A percentile compares a stretch with the other conserved stretches of the same genome.
These are phyloP conservation scores for Cynopterus sphinx DNA, from an alignment of 2,797 vertebrate genomes.

Conservation along the genomic window DNA sequence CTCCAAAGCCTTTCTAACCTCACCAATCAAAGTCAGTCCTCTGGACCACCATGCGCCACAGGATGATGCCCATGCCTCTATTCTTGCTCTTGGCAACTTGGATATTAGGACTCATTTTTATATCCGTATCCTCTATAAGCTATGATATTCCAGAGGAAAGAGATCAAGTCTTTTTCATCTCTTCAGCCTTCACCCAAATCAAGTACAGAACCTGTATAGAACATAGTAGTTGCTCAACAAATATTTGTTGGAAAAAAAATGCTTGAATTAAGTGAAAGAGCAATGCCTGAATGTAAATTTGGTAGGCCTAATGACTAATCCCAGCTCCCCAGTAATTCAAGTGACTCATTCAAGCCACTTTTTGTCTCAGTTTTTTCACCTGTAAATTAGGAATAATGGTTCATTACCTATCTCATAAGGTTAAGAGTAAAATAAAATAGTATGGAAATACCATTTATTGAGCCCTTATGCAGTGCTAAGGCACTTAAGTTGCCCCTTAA, in stretches of 20 bases:
- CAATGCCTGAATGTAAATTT: neutral
- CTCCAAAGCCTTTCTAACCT: neutral
- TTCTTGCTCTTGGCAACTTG: neutral
- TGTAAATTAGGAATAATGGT: neutral
- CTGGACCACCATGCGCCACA: neutral
- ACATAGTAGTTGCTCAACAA: neutral
- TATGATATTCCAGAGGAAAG: neutral
- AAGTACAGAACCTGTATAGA: neutral
- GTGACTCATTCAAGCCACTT: neutral
- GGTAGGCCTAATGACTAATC: neutral
- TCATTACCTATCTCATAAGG: neutral
- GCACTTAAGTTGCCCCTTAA: neutral
- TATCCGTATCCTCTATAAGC: neutral
- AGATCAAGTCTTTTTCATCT: neutral
- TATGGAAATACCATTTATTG: neutral
- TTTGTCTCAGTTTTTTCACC: neutral
- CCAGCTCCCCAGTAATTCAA: neutral
- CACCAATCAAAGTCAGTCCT: neutral
- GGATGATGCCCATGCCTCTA: neutral
- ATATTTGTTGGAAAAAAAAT: neutral
- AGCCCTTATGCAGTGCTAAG: neutral
- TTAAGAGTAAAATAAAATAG: neutral
- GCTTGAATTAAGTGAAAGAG: neutral
- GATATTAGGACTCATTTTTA: neutral
- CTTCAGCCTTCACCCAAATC: neutral